These are phyloP conservation scores for Dermolepida albohirtum DNA, from an alignment of 2,888 invertebrate species.

Conservation along the genomic window DNA sequence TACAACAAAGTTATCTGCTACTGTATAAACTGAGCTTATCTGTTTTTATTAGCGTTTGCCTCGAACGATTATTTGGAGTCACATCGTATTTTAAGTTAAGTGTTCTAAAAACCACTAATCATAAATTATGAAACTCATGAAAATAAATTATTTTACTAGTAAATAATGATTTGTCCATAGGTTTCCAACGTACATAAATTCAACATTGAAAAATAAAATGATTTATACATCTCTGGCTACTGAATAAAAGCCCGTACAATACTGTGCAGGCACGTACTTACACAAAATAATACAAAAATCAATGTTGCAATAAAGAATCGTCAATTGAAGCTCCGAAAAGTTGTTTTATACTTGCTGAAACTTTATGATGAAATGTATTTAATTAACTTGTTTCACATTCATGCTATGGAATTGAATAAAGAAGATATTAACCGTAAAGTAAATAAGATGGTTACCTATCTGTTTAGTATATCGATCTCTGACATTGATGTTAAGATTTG, in stretches of 20 bases:
- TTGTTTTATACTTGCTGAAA: no score
- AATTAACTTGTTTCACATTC: no score
- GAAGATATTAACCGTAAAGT: no score
- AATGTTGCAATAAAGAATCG: no score
- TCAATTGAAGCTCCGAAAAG: no score
- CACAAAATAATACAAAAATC: no score
- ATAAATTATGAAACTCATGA: conserved; percentile 1
- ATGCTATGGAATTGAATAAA: no score
- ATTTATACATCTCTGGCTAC: conserved; percentile 28
- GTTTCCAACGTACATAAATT: neutral
- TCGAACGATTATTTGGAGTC: neutral
- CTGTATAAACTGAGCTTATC: no score
- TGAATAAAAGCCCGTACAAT: conserved; percentile 1
- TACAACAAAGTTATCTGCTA: no score
- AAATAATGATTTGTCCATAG: neutral
- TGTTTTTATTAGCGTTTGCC: no score
- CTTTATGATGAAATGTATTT: no score
- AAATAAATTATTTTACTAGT: conserved; percentile 20
- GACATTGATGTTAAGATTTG: conserved; percentile 28
- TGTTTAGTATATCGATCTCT: conserved; percentile 26
- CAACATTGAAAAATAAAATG: conserved; percentile 17
- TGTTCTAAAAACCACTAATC: conserved; percentile 9
- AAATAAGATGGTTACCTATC: neutral
- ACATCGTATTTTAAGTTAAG: neutral
- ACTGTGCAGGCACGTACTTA: conserved; percentile 8